Evolutionary conservation across 2,797 vertebrate genomes (phyloP).

Genomic region (Phoxinus dragarum): DNA sequence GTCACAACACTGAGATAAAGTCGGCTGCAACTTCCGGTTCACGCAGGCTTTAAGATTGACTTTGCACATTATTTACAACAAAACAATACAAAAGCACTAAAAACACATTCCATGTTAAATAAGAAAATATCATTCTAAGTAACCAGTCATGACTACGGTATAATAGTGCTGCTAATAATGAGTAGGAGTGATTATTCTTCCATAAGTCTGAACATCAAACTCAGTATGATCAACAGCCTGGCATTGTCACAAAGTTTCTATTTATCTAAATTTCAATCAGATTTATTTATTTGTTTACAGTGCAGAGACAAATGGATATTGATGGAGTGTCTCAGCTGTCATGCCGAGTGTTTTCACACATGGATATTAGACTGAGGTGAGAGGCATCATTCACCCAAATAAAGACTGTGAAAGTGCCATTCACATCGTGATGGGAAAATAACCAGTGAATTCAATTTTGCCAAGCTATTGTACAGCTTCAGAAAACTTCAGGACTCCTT

Average conservation of each 20-base stretch:
- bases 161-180: not conserved
- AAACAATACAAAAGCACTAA: not conserved
- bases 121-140: not conserved
- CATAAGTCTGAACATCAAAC: not conserved
- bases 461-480: not conserved
- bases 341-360: not conserved
- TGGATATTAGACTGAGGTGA: conserved; percentile 2
- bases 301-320: not conserved
- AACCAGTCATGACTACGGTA: not conserved
- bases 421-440: not conserved
- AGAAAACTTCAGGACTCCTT: not conserved
- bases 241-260: not conserved
- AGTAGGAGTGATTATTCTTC: not conserved
- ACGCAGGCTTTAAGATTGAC: not conserved
- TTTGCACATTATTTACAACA: not conserved
- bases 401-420: not conserved
- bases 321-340: not conserved
- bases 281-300: not conserved
- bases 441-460: not conserved
- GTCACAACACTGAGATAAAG: too few species aligned
- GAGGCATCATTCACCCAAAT: not conserved
- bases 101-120: not conserved
- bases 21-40: too few species aligned
- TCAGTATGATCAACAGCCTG: not conserved
- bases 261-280: too few species aligned